Conservation (phyloP, 2,888 invertebrate species). For the Sesamia inferens region DNA sequence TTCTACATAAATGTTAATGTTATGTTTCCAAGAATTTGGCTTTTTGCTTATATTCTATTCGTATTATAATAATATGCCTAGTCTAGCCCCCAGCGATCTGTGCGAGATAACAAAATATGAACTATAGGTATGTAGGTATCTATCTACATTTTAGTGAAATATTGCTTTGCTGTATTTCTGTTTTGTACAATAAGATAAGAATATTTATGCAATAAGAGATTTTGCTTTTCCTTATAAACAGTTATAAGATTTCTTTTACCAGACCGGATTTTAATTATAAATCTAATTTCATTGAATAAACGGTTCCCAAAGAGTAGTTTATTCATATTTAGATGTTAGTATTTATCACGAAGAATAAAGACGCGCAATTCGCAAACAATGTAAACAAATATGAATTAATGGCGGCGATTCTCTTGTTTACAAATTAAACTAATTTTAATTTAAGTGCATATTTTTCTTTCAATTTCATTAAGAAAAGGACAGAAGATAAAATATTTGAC, state of each 20-base stretch:
- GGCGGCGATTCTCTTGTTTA: too few species aligned
- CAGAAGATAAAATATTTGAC: too few species aligned
- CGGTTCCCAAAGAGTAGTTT: not conserved
- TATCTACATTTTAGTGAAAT: constrained; percentile 18
- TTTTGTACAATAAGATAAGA: too few species aligned
- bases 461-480: too few species aligned
- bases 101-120: constrained; percentile 18
- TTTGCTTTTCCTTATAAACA: constrained; percentile 10
- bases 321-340: not conserved
- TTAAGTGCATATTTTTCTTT: too few species aligned
- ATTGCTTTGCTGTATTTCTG: constrained; percentile 11
- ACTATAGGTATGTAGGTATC: not conserved
- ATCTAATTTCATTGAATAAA: not conserved
- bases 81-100: constrained; percentile 18
- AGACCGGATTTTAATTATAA: not conserved
- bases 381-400: too few species aligned
- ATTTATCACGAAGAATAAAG: too few species aligned
- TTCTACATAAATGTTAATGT: not conserved
- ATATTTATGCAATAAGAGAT: constrained; percentile 15
- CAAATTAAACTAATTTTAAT: too few species aligned
- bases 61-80: too few species aligned
- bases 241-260: constrained; percentile 12
- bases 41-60: not conserved
- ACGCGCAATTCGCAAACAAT: too few species aligned
- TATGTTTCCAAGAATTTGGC: constrained; percentile 3